A percentile compares a stretch with the other conserved stretches of the same genome.
These are phyloP conservation scores for Colletes latitarsis DNA, from an alignment of 1,140 invertebrate genomes.

Conservation along the genomic window DNA sequence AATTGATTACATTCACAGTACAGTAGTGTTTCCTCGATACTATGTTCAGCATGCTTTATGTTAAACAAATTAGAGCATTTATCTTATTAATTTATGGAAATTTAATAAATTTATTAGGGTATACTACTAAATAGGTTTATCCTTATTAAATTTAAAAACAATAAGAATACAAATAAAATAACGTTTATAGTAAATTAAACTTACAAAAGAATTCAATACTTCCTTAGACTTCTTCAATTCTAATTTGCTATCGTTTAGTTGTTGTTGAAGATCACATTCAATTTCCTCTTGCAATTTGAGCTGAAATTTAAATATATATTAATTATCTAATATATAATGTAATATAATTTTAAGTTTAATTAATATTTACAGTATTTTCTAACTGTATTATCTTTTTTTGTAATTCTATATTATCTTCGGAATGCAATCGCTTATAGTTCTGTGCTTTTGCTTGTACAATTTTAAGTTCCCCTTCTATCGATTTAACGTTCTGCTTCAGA, in stretches of 20 bases:
- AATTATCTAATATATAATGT: slow-evolving; percentile 2
- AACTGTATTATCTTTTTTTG: slow-evolving; percentile 70
- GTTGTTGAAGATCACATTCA: slow-evolving; percentile 64
- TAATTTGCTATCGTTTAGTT: slow-evolving; percentile 59
- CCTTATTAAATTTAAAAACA: neutral
- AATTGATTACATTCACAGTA: slow-evolving; percentile 45
- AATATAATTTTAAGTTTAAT: neutral
- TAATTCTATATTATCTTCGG: slow-evolving; percentile 61
- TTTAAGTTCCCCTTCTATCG: slow-evolving; percentile 67
- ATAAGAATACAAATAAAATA: neutral
- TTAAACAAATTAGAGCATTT: slow-evolving; percentile 7
- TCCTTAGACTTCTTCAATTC: slow-evolving; percentile 68
- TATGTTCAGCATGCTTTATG: slow-evolving; percentile 55
- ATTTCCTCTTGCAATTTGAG: slow-evolving; percentile 65
- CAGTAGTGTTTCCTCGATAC: slow-evolving; percentile 40
- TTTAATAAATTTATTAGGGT: neutral
- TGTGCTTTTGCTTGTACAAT: slow-evolving; percentile 61
- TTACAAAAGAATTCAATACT: slow-evolving; percentile 62
- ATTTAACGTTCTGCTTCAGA: slow-evolving; percentile 66
- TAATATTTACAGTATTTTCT: slow-evolving; percentile 69
- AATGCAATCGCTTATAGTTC: slow-evolving; percentile 57
- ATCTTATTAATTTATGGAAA: slow-evolving; percentile 16
- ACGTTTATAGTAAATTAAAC: slow-evolving; percentile 29
- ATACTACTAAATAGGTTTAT: too few species aligned
- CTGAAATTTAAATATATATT: slow-evolving; percentile 56